Evolutionary conservation across 2,113 vertebrate species (phyloP).

Genomic region (Callocephalon fimbriatum): DNA sequence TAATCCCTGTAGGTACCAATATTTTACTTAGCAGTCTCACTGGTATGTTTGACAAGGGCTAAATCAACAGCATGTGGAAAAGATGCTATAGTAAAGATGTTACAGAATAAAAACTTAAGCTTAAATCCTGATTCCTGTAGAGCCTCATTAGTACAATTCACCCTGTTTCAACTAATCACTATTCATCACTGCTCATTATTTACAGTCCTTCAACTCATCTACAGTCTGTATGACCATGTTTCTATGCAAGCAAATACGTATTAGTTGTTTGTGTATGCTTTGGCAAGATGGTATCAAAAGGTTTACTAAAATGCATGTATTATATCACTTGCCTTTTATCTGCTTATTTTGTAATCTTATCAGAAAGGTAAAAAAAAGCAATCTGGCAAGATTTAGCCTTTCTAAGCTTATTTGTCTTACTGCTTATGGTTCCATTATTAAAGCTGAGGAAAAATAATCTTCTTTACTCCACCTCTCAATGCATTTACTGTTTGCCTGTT

Average conservation of each 20-base stretch:
- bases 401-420: constrained; percentile 59
- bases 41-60: neutral
- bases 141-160: constrained; percentile 23
- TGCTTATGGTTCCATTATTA: constrained; percentile 59
- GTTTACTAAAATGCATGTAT: constrained; percentile 21
- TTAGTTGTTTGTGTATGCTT: neutral
- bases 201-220: constrained; percentile 2
- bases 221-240: neutral
- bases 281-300: constrained; percentile 11
- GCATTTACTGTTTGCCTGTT: neutral
- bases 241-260: neutral
- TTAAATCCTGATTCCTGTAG: neutral
- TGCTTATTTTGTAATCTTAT: constrained; percentile 66
- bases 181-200: constrained; percentile 23
- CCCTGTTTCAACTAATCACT: neutral
- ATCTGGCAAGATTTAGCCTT: constrained; percentile 42
- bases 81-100: neutral
- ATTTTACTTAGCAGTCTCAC: neutral
- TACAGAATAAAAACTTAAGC: constrained; percentile 25
- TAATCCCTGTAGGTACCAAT: neutral
- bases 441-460: constrained; percentile 50
- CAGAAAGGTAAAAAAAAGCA: constrained; percentile 51
- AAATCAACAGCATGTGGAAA: neutral
- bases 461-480: neutral
- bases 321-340: constrained; percentile 46